Percentiles rank a stretch among this genome's conserved stretches.
These are phyloP conservation scores for Elaeidobius kamerunicus DNA, from an alignment of 2,888 invertebrate genomes.

Conservation along the genomic window DNA sequence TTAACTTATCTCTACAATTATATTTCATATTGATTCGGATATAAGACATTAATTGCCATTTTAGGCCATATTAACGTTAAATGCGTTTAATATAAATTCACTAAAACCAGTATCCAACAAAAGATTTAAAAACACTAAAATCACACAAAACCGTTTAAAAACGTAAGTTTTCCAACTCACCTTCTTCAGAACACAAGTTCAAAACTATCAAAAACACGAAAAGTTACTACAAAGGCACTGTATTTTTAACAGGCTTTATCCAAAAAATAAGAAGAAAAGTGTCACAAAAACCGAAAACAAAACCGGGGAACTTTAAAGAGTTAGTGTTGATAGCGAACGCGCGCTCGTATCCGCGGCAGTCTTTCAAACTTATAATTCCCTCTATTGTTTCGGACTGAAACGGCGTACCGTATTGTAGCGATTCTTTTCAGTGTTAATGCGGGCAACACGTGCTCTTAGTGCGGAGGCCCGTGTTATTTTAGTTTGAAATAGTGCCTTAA, in stretches of 20 bases:
- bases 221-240: not conserved
- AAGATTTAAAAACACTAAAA: not conserved
- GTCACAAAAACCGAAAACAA: not conserved
- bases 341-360: conserved; percentile 15
- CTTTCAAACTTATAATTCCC: conserved; percentile 26
- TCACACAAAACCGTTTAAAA: not conserved
- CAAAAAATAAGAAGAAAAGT: not conserved
- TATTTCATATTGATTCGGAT: too few relatives aligned
- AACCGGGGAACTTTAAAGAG: conserved; percentile 15
- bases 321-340: conserved; percentile 14
- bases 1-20: too few relatives aligned
- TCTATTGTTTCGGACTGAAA: conserved; percentile 29
- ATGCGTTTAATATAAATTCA: too few relatives aligned
- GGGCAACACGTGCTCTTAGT: conserved; percentile 28
- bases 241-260: not conserved
- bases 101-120: too few relatives aligned
- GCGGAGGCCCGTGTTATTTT: conserved; percentile 6
- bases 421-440: conserved; percentile 25
- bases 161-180: too few relatives aligned
- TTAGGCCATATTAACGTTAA: too few relatives aligned
- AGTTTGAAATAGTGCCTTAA: too few relatives aligned
- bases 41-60: too few relatives aligned
- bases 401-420: conserved; percentile 22
- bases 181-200: too few relatives aligned
- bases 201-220: too few relatives aligned